Percentiles rank a stretch among this genome's conserved stretches.
Conservation (phyloP, 2,797 vertebrate genomes). For the Fistularia commersonii region DNA sequence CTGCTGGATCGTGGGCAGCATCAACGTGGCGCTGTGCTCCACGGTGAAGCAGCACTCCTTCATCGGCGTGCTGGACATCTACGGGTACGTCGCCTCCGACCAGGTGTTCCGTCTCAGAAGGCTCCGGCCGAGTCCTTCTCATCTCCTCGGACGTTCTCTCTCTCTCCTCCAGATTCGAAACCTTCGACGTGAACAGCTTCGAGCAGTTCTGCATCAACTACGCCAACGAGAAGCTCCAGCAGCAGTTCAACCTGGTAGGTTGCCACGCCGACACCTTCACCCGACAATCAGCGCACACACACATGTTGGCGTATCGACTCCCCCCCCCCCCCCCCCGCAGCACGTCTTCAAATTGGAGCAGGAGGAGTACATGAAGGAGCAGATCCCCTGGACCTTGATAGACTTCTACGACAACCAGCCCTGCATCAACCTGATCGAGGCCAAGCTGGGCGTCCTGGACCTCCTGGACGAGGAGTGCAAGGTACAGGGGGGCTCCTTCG, state of each 20-base stretch:
- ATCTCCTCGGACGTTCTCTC: neutral
- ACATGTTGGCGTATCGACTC: neutral
- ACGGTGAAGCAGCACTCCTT: slow-evolving; percentile 86
- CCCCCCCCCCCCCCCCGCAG: slow-evolving; percentile 56
- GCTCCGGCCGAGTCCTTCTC: neutral
- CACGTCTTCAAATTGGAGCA: slow-evolving; percentile 98
- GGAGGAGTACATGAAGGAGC: slow-evolving; percentile 96
- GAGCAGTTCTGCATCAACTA: slow-evolving; percentile 99
- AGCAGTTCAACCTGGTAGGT: slow-evolving; percentile 97
- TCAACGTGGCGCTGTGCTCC: slow-evolving; percentile 86
- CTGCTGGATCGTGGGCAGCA: slow-evolving; percentile 85
- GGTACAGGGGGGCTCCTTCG: slow-evolving; percentile 60
- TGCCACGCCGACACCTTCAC: neutral
- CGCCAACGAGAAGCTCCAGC: slow-evolving; percentile 97
- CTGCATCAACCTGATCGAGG: slow-evolving; percentile 95
- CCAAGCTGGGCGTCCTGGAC: slow-evolving; percentile 91
- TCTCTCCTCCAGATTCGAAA: slow-evolving; percentile 85
- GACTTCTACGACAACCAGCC: slow-evolving; percentile 98
- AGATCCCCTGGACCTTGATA: slow-evolving; percentile 96
- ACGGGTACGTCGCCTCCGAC: slow-evolving; percentile 78
- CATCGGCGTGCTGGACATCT: slow-evolving; percentile 96
- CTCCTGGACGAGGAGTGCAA: slow-evolving; percentile 96
- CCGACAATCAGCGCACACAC: slow-evolving; percentile 3
- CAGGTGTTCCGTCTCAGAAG: neutral
- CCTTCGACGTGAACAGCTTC: slow-evolving; percentile 97